Conservation (phyloP, 1,140 invertebrate genomes). For the Zaprionus davidi region DNA sequence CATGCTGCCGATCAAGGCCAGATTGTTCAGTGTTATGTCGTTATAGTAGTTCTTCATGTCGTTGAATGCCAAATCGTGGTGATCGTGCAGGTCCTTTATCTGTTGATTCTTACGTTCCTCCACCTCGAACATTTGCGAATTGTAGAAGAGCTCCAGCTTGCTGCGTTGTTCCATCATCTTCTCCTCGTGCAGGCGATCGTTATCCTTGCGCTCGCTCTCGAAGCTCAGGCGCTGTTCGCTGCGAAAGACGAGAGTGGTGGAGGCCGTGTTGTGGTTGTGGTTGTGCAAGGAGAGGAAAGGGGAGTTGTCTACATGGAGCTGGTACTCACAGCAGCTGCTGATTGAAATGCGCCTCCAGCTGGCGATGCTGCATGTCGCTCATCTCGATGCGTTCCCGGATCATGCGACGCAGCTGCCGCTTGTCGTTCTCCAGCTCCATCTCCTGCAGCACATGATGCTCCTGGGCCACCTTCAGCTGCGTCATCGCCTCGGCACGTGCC, state of each 20-base stretch:
- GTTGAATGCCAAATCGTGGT: conserved; percentile 93
- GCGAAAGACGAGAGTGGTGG: background rate
- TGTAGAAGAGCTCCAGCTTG: conserved; percentile 90
- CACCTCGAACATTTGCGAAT: conserved; percentile 92
- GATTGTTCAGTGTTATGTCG: conserved; percentile 95
- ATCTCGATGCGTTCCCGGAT: conserved; percentile 89
- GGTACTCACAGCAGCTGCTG: conserved; percentile 87
- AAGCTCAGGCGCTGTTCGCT: conserved; percentile 82
- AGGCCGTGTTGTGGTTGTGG: background rate
- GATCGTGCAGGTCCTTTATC: conserved; percentile 91
- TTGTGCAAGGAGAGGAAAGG: background rate
- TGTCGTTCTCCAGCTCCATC: conserved; percentile 91
- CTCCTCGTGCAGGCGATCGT: conserved; percentile 92
- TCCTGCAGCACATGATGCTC: conserved; percentile 91
- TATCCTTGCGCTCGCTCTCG: conserved; percentile 90
- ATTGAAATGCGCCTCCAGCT: conserved; percentile 81
- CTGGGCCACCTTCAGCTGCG: conserved; percentile 90
- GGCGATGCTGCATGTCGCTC: conserved; percentile 76
- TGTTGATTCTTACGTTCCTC: conserved; percentile 96
- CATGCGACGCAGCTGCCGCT: conserved; percentile 89
- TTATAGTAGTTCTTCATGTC: conserved; percentile 98
- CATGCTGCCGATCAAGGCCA: conserved; percentile 91
- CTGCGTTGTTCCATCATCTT: conserved; percentile 90
- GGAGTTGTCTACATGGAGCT: background rate
- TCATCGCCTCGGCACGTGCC: conserved; percentile 88